Base-by-base conservation (phyloP, 2,113 vertebrate species). In the Heterochromis multidens region DNA sequence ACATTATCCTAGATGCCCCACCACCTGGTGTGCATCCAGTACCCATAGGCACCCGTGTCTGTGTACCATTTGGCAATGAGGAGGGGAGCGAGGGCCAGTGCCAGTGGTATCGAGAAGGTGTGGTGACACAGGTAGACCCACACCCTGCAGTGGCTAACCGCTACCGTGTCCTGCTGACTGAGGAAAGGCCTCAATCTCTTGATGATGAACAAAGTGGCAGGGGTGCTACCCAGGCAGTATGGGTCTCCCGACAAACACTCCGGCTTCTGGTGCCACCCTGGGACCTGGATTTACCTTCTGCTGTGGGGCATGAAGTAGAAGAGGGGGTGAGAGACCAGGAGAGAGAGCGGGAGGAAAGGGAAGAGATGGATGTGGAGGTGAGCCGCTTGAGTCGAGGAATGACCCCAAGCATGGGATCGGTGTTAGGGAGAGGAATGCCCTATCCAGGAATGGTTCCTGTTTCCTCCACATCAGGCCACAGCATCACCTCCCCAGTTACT, bases 191-290 rank as follows among this genome's bases (percentile, higher is more conserved):
- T 23, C 76, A 65, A 2, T 86, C 94, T 62, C 87, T 89, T 11
- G 91, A 88, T 0, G 92, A 95, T 31, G 94, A 95, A 6, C 94
- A 90, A 5, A 89, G 84, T 1, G 27, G 89, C 82, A 84, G 86
- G n/a, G 93, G 52, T 19, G 74, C 91, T 54, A 80, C 95, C 33
- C 96, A 97, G 81, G 95, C 96, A 0, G 93, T 97, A 19, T 98
- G 97, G 97, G 97, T 97, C 60, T 96, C 97, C 27, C 95, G 96
- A 72, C 96, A 97, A 19, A 96, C 96, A 90, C 95, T 98, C 35
- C 96, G 97, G 27, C 97, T 98, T 27, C 93, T 98, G 52, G 95
- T 96, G 25, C 95, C 97, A 1, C 97, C 97, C 0, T 98, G 97
- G 97, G 96, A 96, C 77, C 81, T 96, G 83, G 96, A 96, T 65